These are phyloP conservation scores for Cabera pusaria DNA, from an alignment of 2,888 invertebrate genomes.

Conservation along the genomic window DNA sequence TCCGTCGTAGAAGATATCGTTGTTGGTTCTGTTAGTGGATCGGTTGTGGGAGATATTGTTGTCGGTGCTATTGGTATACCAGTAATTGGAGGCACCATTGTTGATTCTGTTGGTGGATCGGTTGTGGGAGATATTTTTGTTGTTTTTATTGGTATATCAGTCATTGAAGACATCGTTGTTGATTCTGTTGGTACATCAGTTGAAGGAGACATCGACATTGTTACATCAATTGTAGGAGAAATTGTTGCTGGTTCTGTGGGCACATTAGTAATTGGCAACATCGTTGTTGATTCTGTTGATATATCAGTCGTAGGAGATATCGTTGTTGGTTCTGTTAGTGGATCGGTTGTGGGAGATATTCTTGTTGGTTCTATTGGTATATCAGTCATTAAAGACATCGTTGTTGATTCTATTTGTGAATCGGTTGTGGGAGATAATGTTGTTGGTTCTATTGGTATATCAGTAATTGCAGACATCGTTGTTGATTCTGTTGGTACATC, in stretches of 20 bases:
- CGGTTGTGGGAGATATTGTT: background rate
- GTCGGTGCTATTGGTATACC: background rate
- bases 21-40: background rate
- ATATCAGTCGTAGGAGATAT: background rate
- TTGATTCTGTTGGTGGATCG: background rate
- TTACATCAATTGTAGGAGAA: background rate
- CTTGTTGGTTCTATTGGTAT: constrained; percentile 3
- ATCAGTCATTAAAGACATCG: too few relatives aligned
- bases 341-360: background rate
- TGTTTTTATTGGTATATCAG: constrained; percentile 1
- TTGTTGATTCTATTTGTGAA: background rate
- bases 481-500: constrained; percentile 8
- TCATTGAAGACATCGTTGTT: background rate
- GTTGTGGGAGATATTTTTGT: background rate
- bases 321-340: background rate
- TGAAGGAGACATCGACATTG: background rate
- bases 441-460: constrained; percentile 7
- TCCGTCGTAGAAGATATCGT: background rate
- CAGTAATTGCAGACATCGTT: background rate
- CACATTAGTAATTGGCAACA: too few relatives aligned
- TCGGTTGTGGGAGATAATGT: background rate
- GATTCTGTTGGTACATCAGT: constrained; percentile 1
- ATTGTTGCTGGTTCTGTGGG: background rate
- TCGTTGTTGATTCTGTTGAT: background rate
- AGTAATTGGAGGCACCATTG: too few relatives aligned